Evolutionary conservation across 2,888 invertebrate species (phyloP).

Genomic region (Apotomis capreana): DNA sequence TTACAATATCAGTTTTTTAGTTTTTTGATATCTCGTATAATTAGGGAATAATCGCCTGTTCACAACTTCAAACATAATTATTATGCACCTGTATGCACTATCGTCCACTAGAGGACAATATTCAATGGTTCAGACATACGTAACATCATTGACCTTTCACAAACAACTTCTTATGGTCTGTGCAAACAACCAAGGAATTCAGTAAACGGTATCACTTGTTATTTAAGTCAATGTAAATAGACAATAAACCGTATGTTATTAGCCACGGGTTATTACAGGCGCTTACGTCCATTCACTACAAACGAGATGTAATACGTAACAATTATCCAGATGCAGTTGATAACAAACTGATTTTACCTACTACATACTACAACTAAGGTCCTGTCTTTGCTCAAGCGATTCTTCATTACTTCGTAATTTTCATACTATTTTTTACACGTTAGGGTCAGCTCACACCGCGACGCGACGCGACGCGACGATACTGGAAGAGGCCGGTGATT

Average conservation of each 20-base stretch:
- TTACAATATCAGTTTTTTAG: no score
- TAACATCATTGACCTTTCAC: not conserved
- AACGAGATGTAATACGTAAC: slow-evolving; percentile 31
- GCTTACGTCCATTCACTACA: slow-evolving; percentile 14
- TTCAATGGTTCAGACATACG: no score
- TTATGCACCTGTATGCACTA: no score
- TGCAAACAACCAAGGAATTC: not conserved
- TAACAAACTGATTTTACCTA: slow-evolving; percentile 13
- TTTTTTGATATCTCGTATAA: no score
- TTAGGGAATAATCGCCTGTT: no score
- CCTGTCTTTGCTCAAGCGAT: slow-evolving; percentile 8
- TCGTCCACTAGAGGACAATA: not conserved
- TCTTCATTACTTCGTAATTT: no score
- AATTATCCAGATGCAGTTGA: slow-evolving; percentile 36
- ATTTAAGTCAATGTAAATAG: slow-evolving; percentile 24
- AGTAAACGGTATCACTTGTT: not conserved
- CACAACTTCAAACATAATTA: no score
- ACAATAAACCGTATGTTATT: slow-evolving; percentile 25
- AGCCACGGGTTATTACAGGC: slow-evolving; percentile 27
- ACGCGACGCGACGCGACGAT: no score
- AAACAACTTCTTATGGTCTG: no score
- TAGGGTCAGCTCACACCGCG: no score
- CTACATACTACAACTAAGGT: not conserved
- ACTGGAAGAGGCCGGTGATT: no score
- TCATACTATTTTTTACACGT: no score